phyloP scores from a whole-genome alignment of 2,888 invertebrate genomes.

The Saturnia pavonia region DNA sequence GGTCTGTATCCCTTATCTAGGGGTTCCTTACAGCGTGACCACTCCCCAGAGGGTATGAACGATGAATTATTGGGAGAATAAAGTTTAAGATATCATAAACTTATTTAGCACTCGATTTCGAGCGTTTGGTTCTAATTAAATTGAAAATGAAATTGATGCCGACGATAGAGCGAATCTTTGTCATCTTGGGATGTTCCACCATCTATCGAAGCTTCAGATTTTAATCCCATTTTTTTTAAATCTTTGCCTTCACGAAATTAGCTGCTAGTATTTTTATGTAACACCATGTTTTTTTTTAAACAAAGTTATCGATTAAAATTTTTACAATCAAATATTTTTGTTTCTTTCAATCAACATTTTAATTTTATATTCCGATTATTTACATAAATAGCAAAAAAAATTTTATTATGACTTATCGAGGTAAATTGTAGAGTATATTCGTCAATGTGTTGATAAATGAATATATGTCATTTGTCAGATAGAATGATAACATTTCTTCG shows the following conservation, averaged over 20 bases:
- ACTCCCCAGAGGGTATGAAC: background rate
- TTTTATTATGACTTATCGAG: background rate
- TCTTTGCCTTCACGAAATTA: background rate
- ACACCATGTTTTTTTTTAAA: background rate
- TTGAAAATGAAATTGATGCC: background rate
- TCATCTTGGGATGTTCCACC: background rate
- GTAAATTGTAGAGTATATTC: background rate
- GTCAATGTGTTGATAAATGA: background rate
- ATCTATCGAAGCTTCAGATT: background rate
- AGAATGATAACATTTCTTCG: background rate
- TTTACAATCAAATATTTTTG: background rate
- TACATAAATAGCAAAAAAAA: too few species aligned
- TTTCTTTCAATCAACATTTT: background rate
- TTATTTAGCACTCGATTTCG: background rate
- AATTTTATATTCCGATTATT: background rate
- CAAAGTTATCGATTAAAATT: background rate
- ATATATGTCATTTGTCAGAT: background rate
- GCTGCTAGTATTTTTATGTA: background rate
- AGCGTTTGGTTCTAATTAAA: background rate
- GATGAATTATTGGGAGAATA: background rate
- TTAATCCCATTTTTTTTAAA: background rate
- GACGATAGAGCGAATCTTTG: background rate
- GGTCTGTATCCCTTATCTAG: constrained; percentile 4
- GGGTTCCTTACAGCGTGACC: background rate
- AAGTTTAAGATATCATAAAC: background rate